These are phyloP conservation scores for Triplophysa yarkandensis DNA, from an alignment of 2,797 vertebrate species.

Conservation along the genomic window DNA sequence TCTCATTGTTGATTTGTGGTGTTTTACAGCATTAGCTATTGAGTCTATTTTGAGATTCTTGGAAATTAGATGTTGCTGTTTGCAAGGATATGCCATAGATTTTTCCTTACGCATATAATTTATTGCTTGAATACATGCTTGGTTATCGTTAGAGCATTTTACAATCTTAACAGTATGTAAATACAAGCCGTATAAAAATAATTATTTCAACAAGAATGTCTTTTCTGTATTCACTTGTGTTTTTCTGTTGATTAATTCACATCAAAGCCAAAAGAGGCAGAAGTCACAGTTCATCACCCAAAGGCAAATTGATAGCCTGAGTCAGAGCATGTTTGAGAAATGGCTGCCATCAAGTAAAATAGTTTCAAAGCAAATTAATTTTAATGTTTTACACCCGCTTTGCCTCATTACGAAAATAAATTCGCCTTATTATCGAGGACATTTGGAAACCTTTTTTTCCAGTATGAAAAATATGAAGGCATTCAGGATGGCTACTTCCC, in stretches of 20 bases:
- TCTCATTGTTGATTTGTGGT: background rate
- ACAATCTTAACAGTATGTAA: background rate
- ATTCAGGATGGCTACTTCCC: background rate
- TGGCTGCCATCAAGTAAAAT: constrained; percentile 35
- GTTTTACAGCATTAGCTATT: background rate
- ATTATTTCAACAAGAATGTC: constrained; percentile 22
- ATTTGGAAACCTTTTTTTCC: background rate
- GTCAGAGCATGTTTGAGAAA: constrained; percentile 44
- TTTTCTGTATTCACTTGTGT: constrained; percentile 6
- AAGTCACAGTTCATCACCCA: constrained; percentile 40
- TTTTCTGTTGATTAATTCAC: constrained; percentile 50
- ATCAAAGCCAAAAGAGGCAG: constrained; percentile 42
- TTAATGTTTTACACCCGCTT: background rate
- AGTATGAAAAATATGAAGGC: constrained; percentile 6
- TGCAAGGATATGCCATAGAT: background rate
- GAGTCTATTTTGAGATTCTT: no score
- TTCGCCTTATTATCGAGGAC: background rate
- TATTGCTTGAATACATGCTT: background rate
- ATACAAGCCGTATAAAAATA: background rate
- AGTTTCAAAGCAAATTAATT: constrained; percentile 16
- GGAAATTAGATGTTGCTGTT: no score
- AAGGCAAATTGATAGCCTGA: constrained; percentile 27
- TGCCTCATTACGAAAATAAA: background rate
- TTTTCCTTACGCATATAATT: background rate
- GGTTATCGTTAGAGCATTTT: background rate